These are phyloP conservation scores for Perca fluviatilis DNA, from an alignment of 2,113 vertebrate genomes.

Conservation along the genomic window DNA sequence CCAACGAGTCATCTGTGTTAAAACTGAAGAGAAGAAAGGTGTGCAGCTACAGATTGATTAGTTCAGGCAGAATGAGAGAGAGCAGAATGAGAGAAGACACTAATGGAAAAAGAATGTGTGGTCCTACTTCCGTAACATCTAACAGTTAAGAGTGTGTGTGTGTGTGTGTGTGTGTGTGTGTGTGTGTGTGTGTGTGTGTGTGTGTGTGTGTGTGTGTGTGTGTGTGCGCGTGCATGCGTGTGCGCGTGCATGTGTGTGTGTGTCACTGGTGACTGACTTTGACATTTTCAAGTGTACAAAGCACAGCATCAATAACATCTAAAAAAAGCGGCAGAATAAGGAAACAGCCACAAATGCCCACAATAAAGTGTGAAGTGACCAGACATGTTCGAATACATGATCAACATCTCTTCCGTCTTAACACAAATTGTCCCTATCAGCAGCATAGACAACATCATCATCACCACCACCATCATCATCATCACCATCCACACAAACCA, in stretches of 20 bases:
- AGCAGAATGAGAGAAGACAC: constrained; percentile 49
- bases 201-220: background rate
- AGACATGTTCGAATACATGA: too few species aligned
- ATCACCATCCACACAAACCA: too few species aligned
- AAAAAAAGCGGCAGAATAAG: too few species aligned
- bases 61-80: constrained; percentile 39
- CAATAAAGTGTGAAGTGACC: too few species aligned
- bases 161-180: constrained; percentile 17
- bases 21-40: constrained; percentile 16
- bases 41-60: constrained; percentile 41
- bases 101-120: constrained; percentile 66
- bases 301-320: too few species aligned
- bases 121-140: constrained; percentile 57
- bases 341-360: too few species aligned
- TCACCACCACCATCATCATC: too few species aligned
- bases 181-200: constrained; percentile 19
- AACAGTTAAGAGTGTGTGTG: constrained; percentile 43
- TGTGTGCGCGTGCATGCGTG: constrained; percentile 15
- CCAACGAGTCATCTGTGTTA: constrained; percentile 11
- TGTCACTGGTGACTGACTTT: background rate
- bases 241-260: constrained; percentile 16
- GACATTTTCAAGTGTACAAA: too few species aligned
- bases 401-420: too few species aligned
- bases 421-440: too few species aligned
- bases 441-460: too few species aligned